These are phyloP conservation scores for Calliphora vomitoria DNA, from an alignment of 2,888 invertebrate genomes.

Conservation along the genomic window DNA sequence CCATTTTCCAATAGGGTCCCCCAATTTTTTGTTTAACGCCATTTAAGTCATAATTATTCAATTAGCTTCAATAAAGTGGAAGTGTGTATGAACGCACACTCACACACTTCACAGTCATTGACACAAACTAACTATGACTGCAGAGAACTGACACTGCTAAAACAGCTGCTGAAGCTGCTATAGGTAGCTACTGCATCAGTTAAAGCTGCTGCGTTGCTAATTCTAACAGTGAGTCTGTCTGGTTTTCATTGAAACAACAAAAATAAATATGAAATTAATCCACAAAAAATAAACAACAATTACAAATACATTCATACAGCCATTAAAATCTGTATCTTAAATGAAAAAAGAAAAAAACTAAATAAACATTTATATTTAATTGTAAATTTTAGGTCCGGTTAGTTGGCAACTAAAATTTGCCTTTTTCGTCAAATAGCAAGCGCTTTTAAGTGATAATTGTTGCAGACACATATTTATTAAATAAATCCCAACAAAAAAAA, in stretches of 20 bases:
- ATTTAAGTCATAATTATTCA: conserved; percentile 68
- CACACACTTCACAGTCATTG: conserved; percentile 37
- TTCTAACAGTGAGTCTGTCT: conserved; percentile 24
- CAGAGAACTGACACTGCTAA: conserved; percentile 16
- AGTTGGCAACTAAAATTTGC: conserved; percentile 49
- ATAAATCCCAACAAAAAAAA: conserved; percentile 28
- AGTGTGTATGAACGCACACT: conserved; percentile 52
- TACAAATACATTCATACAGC: conserved; percentile 2
- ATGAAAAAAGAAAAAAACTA: conserved; percentile 6
- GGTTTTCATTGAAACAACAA: conserved; percentile 63
- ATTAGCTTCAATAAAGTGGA: conserved; percentile 67
- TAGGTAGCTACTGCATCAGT: conserved; percentile 16
- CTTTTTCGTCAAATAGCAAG: conserved; percentile 53
- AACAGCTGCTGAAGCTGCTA: conserved; percentile 23
- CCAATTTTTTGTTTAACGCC: conserved; percentile 21
- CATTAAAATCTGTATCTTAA: conserved; percentile 38
- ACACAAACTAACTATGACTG: conserved; percentile 38
- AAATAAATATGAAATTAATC: conserved; percentile 44
- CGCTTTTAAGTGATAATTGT: conserved; percentile 65
- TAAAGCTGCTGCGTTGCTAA: conserved; percentile 2
- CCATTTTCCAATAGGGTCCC: conserved; percentile 16
- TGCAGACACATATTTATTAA: conserved; percentile 71
- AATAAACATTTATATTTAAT: conserved; percentile 37
- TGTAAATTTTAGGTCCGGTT: conserved; percentile 71
- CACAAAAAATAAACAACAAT: conserved; percentile 38